Conservation (phyloP, 2,113 vertebrate genomes). For the Ceuthmochares aereus region DNA sequence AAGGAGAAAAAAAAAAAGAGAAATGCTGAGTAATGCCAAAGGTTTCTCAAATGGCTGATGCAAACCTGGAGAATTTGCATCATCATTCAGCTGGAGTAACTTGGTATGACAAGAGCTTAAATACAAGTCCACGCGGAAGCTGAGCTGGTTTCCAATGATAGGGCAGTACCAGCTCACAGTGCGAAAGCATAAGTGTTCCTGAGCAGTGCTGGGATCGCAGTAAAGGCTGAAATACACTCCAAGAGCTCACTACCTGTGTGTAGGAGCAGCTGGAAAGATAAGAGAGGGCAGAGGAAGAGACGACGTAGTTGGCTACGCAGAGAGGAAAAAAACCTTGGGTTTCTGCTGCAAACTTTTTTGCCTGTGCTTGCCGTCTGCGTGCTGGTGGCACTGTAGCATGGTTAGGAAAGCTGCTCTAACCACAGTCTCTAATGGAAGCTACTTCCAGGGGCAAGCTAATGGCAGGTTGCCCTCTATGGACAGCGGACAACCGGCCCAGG, state of each 20-base stretch:
- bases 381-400: slow-evolving; percentile 76
- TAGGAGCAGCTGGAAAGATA: slow-evolving; percentile 22
- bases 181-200: slow-evolving; percentile 71
- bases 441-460: slow-evolving; percentile 44
- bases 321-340: background rate
- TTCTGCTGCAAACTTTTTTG: slow-evolving; percentile 50
- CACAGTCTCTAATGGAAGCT: slow-evolving; percentile 64
- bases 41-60: slow-evolving; percentile 81
- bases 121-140: slow-evolving; percentile 79
- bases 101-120: slow-evolving; percentile 82
- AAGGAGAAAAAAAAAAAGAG: background rate
- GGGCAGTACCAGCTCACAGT: slow-evolving; percentile 51
- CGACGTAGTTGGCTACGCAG: background rate
- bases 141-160: slow-evolving; percentile 73
- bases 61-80: slow-evolving; percentile 88
- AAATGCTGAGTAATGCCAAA: slow-evolving; percentile 82
- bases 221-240: background rate
- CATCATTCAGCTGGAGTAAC: slow-evolving; percentile 80
- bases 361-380: background rate
- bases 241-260: slow-evolving; percentile 49
- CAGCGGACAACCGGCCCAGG: slow-evolving; percentile 7
- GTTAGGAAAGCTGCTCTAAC: slow-evolving; percentile 72
- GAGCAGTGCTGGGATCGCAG: slow-evolving; percentile 3
- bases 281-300: background rate
- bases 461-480: slow-evolving; percentile 39